Percentiles rank a stretch among this genome's conserved stretches.
These are phyloP conservation scores for Drosophila orena DNA, from an alignment of 1,140 invertebrate genomes.

Conservation along the genomic window DNA sequence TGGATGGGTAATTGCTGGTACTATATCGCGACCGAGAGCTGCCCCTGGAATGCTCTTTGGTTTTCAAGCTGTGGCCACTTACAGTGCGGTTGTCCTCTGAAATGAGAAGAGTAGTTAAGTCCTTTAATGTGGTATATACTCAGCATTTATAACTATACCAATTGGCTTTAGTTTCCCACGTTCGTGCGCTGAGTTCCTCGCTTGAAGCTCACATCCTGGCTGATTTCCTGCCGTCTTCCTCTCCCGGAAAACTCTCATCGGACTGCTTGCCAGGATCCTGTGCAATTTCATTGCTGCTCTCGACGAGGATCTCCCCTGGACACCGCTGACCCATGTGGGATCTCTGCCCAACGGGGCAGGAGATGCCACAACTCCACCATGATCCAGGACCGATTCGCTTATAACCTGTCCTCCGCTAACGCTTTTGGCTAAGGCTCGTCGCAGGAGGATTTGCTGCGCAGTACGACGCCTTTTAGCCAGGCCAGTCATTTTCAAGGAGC, in stretches of 20 bases:
- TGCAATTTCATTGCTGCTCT: not conserved
- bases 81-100: not conserved
- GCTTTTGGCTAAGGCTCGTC: conserved; percentile 12
- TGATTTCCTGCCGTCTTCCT: conserved; percentile 10
- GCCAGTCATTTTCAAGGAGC: conserved; percentile 34
- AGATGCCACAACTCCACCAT: conserved; percentile 1
- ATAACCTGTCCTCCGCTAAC: not conserved
- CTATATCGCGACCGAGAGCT: conserved; percentile 43
- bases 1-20: conserved; percentile 50
- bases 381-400: not conserved
- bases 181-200: not conserved
- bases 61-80: conserved; percentile 23
- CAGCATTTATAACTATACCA: conserved; percentile 8
- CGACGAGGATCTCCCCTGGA: conserved; percentile 8
- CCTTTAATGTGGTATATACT: no score
- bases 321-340: not conserved
- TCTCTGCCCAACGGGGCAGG: conserved; percentile 5
- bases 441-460: conserved; percentile 31
- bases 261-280: not conserved
- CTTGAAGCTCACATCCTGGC: not conserved
- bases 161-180: not conserved
- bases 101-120: not conserved
- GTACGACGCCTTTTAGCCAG: conserved; percentile 23
- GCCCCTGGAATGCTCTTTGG: conserved; percentile 6
- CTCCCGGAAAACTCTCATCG: not conserved